Evolutionary conservation across 2,113 vertebrate genomes (phyloP).

Genomic region (Peromyscus maniculatus): DNA sequence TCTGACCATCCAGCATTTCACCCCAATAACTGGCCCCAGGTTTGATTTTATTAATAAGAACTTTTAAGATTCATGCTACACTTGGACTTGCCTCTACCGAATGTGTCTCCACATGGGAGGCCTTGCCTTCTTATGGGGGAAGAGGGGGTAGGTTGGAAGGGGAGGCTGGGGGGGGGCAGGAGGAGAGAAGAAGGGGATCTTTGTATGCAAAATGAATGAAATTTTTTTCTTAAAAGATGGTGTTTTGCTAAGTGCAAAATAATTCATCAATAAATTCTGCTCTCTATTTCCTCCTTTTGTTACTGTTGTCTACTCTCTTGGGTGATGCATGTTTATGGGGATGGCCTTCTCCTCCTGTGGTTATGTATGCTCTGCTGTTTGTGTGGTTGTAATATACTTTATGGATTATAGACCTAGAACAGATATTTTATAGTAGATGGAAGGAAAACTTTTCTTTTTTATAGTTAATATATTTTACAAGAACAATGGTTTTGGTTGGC

Average conservation of each 20-base stretch:
- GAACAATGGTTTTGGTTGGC: constrained; percentile 52
- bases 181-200: too few species aligned
- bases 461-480: constrained; percentile 47
- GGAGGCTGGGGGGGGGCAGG: too few species aligned
- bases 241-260: background rate
- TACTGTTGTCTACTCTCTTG: background rate
- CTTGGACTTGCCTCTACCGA: too few species aligned
- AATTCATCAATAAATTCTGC: background rate
- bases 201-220: too few species aligned
- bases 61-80: too few species aligned
- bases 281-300: background rate
- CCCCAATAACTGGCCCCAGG: too few species aligned
- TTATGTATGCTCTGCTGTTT: constrained; percentile 6
- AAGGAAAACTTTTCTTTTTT: background rate
- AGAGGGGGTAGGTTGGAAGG: too few species aligned
- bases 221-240: too few species aligned
- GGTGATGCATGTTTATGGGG: background rate
- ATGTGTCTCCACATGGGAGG: too few species aligned
- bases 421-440: background rate
- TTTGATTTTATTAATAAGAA: too few species aligned
- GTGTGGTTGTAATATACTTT: background rate
- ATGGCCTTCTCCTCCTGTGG: background rate
- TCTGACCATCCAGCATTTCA: too few species aligned
- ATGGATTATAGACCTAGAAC: constrained; percentile 1
- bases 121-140: too few species aligned